Conservation (phyloP, 2,888 invertebrate genomes). For the Meganola albula region DNA sequence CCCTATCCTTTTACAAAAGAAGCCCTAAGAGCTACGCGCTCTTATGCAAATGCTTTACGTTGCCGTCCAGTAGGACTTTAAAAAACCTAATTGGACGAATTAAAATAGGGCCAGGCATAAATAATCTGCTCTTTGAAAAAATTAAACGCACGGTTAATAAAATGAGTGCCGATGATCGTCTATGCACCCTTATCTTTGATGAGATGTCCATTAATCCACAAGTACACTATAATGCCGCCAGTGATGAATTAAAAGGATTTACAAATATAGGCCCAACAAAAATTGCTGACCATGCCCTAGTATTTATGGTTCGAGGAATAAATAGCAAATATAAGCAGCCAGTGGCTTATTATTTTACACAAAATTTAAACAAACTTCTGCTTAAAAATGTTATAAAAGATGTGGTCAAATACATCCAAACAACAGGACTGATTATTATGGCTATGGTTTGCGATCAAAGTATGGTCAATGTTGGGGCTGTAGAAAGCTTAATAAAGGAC, state of each 20-base stretch:
- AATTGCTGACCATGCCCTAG: not conserved
- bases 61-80: slow-evolving; percentile 8
- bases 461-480: slow-evolving; percentile 21
- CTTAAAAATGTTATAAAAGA: not conserved
- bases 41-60: not conserved
- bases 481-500: slow-evolving; percentile 4
- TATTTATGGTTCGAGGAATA: not conserved
- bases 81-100: slow-evolving; percentile 8
- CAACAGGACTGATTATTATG: slow-evolving; percentile 15
- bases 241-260: slow-evolving; percentile 5
- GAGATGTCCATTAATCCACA: slow-evolving; percentile 7
- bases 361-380: not conserved
- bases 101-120: slow-evolving; percentile 6
- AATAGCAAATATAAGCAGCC: not conserved
- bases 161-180: slow-evolving; percentile 4
- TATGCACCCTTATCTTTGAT: slow-evolving; percentile 3
- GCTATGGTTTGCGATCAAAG: slow-evolving; percentile 28
- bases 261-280: slow-evolving; percentile 5
- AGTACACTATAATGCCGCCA: not conserved
- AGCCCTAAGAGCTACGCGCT: slow-evolving; percentile 4
- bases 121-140: slow-evolving; percentile 8
- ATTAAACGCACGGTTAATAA: slow-evolving; percentile 4
- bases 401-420: slow-evolving; percentile 7
- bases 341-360: not conserved
- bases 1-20: slow-evolving; percentile 5